phyloP scores from a whole-genome alignment of 2,113 vertebrate species.

The Felis catus region DNA sequence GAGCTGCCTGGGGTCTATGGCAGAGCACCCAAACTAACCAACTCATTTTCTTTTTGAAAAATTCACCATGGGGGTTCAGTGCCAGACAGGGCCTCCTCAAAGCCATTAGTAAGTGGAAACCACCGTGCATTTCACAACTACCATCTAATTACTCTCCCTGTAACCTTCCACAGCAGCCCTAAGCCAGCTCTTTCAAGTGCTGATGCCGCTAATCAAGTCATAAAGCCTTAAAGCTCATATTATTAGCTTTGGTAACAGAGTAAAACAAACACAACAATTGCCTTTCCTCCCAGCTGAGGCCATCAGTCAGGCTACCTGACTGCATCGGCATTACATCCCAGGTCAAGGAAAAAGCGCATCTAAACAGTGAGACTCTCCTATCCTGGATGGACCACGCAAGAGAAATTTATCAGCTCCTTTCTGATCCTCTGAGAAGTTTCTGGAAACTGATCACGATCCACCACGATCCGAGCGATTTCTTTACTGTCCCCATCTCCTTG shows the following conservation, averaged over 20 bases:
- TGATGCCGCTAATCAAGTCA: conserved; percentile 64
- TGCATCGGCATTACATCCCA: fast-evolving
- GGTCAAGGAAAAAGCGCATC: background rate
- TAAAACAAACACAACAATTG: conserved; percentile 56
- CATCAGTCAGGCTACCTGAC: background rate
- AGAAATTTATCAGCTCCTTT: background rate
- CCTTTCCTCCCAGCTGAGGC: background rate
- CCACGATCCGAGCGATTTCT: background rate
- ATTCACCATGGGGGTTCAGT: background rate
- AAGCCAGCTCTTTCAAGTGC: conserved; percentile 55
- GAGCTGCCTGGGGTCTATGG: background rate
- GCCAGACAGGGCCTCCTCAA: background rate
- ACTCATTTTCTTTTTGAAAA: background rate
- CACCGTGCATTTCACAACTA: conserved; percentile 56
- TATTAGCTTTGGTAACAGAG: conserved; percentile 54
- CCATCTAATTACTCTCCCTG: conserved; percentile 57
- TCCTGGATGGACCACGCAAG: background rate
- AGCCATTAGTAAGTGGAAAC: conserved; percentile 36
- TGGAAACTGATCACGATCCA: background rate
- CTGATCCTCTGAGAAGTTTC: background rate
- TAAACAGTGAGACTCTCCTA: background rate
- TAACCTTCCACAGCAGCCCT: conserved; percentile 32
- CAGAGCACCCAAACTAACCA: background rate
- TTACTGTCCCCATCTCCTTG: background rate
- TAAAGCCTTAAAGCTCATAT: conserved; percentile 59